phyloP scores from a whole-genome alignment of 2,113 vertebrate species.

The Tychaedon coryphoeus region DNA sequence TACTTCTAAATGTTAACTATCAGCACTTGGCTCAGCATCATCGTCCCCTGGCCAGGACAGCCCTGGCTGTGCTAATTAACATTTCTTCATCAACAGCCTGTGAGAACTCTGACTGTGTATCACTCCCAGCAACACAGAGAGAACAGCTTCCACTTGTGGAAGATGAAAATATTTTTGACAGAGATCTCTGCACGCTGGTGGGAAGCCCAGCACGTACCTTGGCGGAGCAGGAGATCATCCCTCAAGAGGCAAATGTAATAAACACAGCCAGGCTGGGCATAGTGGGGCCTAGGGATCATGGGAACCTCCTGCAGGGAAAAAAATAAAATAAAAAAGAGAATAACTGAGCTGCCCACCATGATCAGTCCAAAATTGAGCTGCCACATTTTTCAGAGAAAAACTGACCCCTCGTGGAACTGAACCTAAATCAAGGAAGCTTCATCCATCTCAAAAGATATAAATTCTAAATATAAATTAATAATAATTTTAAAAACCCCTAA shows the following conservation, averaged over 20 bases:
- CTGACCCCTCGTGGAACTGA: accelerated
- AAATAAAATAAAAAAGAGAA: neutral
- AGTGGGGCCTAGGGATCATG: constrained; percentile 95
- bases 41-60: neutral
- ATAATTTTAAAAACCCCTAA: neutral
- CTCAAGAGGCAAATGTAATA: constrained; percentile 96
- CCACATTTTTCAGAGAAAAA: neutral
- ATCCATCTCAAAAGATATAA: neutral
- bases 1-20: neutral
- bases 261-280: constrained; percentile 91
- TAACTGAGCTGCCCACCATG: neutral
- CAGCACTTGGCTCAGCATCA: neutral
- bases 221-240: constrained; percentile 93
- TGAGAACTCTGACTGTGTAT: neutral
- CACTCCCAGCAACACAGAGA: neutral
- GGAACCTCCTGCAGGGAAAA: constrained; percentile 86
- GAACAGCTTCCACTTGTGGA: neutral
- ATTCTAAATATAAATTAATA: neutral
- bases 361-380: neutral
- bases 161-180: neutral
- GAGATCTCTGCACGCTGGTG: neutral
- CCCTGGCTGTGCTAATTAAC: neutral
- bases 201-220: constrained; percentile 75
- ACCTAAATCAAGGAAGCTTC: neutral
- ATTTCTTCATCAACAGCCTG: neutral